Conservation (phyloP, 1,140 invertebrate species). For the Parasteatoda tepidariorum region DNA sequence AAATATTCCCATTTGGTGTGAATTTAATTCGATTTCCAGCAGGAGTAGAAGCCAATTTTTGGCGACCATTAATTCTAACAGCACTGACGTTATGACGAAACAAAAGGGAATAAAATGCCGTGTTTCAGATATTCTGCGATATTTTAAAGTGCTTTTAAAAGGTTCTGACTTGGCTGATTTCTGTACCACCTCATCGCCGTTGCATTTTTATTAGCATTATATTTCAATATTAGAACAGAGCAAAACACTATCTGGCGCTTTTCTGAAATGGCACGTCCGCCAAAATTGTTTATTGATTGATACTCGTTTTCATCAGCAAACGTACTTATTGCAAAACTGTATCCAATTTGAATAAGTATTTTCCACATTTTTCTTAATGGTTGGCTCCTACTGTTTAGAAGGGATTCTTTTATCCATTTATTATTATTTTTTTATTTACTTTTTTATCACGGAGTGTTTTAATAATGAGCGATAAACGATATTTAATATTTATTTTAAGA, state of each 20-base stretch:
- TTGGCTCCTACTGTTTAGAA: no score
- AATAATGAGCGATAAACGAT: no score
- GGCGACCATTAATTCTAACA: conserved; percentile 22
- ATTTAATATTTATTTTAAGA: no score
- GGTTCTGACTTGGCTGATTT: background rate
- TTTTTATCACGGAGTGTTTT: no score
- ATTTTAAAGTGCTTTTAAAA: conserved; percentile 7
- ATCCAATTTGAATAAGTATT: no score
- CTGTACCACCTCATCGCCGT: background rate
- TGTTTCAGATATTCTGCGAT: background rate
- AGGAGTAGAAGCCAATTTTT: conserved; percentile 1
- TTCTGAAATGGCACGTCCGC: background rate
- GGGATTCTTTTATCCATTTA: no score
- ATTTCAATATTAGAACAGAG: background rate
- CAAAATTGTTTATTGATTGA: background rate
- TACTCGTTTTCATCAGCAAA: no score
- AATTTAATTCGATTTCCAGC: conserved; percentile 21
- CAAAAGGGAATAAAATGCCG: background rate
- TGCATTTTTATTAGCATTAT: conserved; percentile 21
- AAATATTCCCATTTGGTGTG: background rate
- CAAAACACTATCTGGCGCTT: background rate
- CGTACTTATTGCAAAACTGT: no score
- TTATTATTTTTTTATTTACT: no score
- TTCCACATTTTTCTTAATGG: no score
- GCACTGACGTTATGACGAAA: background rate